These are phyloP conservation scores for Pediacus dermestoides DNA, from an alignment of 2,888 invertebrate species.

Conservation along the genomic window DNA sequence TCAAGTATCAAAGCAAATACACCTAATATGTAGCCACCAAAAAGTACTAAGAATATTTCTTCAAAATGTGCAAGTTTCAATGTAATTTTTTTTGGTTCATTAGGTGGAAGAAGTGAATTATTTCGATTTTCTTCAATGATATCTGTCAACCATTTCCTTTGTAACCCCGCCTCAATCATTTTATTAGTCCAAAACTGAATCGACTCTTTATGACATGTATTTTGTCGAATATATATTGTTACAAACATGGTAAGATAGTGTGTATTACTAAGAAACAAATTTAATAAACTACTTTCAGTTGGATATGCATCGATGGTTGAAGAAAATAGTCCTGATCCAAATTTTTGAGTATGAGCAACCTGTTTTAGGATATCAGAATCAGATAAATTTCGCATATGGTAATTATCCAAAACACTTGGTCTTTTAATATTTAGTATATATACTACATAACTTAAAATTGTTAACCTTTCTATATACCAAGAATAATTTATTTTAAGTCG, in stretches of 20 bases:
- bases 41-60: conserved; percentile 23
- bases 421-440: not conserved
- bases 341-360: conserved; percentile 8
- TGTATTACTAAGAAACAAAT: not conserved
- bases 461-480: conserved; percentile 13
- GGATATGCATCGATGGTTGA: conserved; percentile 11
- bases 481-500: too few relatives aligned
- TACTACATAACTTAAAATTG: not conserved
- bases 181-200: conserved; percentile 26
- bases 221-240: conserved; percentile 25
- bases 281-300: conserved; percentile 10
- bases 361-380: not conserved
- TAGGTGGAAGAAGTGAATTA: conserved; percentile 5
- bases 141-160: conserved; percentile 27
- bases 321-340: conserved; percentile 5
- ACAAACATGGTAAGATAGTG: conserved; percentile 19
- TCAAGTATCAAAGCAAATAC: conserved; percentile 18
- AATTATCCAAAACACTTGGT: not conserved
- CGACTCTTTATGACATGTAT: conserved; percentile 18
- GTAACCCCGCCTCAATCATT: conserved; percentile 27
- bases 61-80: conserved; percentile 26
- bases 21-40: conserved; percentile 18
- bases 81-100: conserved; percentile 13
- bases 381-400: conserved; percentile 3
- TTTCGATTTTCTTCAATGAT: conserved; percentile 15